phyloP scores from a whole-genome alignment of 2,113 vertebrate species.

The Alosa alosa region DNA sequence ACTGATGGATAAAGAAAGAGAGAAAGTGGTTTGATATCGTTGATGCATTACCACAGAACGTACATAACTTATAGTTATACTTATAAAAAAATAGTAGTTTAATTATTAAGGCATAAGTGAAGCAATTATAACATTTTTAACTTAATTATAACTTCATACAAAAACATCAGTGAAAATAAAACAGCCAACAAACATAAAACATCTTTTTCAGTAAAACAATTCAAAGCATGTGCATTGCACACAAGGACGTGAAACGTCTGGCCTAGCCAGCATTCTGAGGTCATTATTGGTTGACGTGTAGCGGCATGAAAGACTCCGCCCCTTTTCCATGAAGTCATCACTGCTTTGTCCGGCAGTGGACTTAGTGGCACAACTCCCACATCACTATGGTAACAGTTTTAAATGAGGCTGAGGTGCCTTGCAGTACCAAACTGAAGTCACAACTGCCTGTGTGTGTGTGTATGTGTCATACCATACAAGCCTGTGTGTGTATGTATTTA shows the following conservation, averaged over 20 bases:
- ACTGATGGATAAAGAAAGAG: no score
- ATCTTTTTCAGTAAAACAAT: neutral
- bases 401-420: neutral
- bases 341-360: neutral
- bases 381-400: neutral
- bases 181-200: neutral
- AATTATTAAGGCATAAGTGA: constrained; percentile 1
- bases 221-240: neutral
- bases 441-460: neutral
- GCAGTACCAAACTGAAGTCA: neutral
- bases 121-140: neutral
- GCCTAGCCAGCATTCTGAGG: neutral
- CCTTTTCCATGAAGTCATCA: neutral
- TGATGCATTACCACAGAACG: neutral
- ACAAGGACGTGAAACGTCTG: neutral
- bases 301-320: neutral
- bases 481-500: neutral
- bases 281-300: neutral
- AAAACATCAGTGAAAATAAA: neutral
- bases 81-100: constrained; percentile 15
- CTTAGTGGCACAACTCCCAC: neutral
- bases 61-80: neutral
- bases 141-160: neutral
- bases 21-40: neutral
- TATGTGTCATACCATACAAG: neutral